phyloP scores from a whole-genome alignment of 2,888 invertebrate genomes.

The Mantis religiosa region DNA sequence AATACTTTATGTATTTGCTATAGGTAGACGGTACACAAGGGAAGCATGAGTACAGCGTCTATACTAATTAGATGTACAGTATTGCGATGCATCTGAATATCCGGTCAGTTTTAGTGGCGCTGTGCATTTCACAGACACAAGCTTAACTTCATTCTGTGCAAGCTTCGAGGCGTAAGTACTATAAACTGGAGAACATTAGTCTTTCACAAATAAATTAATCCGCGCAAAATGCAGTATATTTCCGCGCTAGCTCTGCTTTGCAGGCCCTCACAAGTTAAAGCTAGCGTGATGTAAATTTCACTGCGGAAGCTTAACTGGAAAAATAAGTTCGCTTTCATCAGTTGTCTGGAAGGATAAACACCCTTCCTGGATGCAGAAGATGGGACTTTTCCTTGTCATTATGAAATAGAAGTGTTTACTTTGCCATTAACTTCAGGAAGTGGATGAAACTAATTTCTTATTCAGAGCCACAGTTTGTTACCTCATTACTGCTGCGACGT shows the following conservation, averaged over 20 bases:
- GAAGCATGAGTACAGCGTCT: no score
- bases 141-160: neutral
- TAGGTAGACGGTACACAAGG: no score
- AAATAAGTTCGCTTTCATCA: neutral
- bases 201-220: neutral
- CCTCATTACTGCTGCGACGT: neutral
- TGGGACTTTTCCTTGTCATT: neutral
- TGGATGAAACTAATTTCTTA: neutral
- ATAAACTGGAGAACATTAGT: neutral
- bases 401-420: neutral
- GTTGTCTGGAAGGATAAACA: neutral
- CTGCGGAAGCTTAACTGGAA: neutral
- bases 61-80: no score
- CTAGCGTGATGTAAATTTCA: neutral
- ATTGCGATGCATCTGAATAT: no score
- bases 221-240: neutral
- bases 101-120: no score
- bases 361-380: neutral
- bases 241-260: neutral
- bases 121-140: no score
- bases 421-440: neutral
- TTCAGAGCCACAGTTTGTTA: neutral
- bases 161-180: neutral
- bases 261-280: neutral
- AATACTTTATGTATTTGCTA: no score